Percentiles rank a stretch among this genome's conserved stretches.
These are phyloP conservation scores for Argya squamiceps DNA, from an alignment of 2,797 vertebrate species.

Conservation along the genomic window DNA sequence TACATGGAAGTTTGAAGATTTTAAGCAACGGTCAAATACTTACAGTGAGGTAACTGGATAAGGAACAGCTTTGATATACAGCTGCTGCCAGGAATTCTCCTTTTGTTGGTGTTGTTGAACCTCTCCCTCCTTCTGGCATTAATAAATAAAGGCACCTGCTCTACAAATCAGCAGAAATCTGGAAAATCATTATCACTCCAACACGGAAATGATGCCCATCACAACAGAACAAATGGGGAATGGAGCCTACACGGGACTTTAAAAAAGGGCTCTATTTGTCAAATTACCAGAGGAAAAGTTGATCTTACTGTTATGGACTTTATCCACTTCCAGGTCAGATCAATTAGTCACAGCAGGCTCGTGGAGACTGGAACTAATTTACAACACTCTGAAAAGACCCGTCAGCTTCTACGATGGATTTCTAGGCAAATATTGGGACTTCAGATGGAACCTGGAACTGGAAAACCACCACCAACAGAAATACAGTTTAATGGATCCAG, in stretches of 20 bases:
- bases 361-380: conserved; percentile 68
- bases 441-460: background rate
- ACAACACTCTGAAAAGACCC: background rate
- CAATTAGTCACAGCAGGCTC: conserved; percentile 65
- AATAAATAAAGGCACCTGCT: conserved; percentile 54
- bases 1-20: background rate
- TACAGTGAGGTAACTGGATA: background rate
- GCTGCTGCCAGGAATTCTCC: background rate
- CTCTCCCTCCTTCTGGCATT: background rate
- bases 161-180: conserved; percentile 41
- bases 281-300: conserved; percentile 58
- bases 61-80: background rate
- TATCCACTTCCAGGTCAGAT: conserved; percentile 68
- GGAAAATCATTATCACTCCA: conserved; percentile 43
- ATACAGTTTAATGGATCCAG: background rate
- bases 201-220: background rate
- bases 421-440: background rate
- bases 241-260: background rate
- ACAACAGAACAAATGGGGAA: background rate
- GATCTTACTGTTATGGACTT: conserved; percentile 43
- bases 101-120: background rate
- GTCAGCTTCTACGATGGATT: background rate
- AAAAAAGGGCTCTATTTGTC: conserved; percentile 28
- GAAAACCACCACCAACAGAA: background rate
- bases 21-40: background rate